These are phyloP conservation scores for Polymixis lichenea DNA, from an alignment of 2,888 invertebrate genomes.

Conservation along the genomic window DNA sequence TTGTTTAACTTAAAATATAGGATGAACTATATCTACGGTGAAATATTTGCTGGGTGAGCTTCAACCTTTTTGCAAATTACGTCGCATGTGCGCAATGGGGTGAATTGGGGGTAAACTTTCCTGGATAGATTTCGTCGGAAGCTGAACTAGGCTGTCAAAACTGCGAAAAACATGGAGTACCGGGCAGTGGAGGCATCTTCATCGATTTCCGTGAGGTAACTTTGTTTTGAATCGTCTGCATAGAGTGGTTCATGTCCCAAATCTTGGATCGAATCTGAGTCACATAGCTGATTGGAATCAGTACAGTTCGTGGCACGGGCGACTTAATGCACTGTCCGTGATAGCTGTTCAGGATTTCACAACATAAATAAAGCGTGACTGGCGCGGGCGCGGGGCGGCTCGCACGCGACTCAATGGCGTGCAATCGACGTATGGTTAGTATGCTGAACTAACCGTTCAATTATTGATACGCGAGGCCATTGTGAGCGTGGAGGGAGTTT, in stretches of 20 bases:
- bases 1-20: constrained; percentile 34
- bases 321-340: constrained; percentile 65
- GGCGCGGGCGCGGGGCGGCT: constrained; percentile 36
- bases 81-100: constrained; percentile 25
- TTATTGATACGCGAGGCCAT: constrained; percentile 68
- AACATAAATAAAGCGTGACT: constrained; percentile 47
- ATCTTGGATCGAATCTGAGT: constrained; percentile 61
- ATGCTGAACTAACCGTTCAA: constrained; percentile 63
- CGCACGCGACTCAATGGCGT: constrained; percentile 65
- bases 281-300: constrained; percentile 60
- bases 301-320: constrained; percentile 57
- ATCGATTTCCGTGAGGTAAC: constrained; percentile 61
- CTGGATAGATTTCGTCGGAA: constrained; percentile 38
- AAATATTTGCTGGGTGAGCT: constrained; percentile 14
- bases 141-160: constrained; percentile 42
- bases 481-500: constrained; percentile 61
- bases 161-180: constrained; percentile 59
- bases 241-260: constrained; percentile 42
- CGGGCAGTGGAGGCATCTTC: constrained; percentile 42
- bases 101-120: constrained; percentile 47
- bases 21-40: constrained; percentile 13
- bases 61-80: constrained; percentile 27
- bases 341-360: constrained; percentile 62
- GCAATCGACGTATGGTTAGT: constrained; percentile 56
- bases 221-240: constrained; percentile 48